Base-by-base conservation (phyloP, 1,140 invertebrate genomes). In the Stenopsyche tienmushanensis region DNA sequence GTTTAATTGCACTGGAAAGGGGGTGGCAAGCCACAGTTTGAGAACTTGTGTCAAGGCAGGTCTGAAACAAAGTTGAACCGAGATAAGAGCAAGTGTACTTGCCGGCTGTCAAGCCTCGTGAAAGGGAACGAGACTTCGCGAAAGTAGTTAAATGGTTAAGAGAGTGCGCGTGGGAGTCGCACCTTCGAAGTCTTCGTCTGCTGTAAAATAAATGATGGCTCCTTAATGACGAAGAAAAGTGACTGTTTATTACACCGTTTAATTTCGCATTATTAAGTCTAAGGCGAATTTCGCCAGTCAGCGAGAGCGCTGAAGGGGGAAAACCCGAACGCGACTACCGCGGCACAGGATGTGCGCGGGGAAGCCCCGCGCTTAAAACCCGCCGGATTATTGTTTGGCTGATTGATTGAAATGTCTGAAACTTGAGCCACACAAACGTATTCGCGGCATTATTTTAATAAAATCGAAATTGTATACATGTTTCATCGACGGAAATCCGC, bases 151-250 rank as follows among this genome's bases (percentile, higher is more conserved):
- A n/a, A n/a, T n/a, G 45, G 45, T 13, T 42, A 17, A 15, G 18
- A 42, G 9, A 17, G 41, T 42, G n/a, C 2, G 1, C 13, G 41
- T n/a, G 49, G 49, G 21, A 8, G 49, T 1, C 23, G n/a, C 15
- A 21, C 15, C 45, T 10, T 21, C 49, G 3, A 13, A 44, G 13
- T 24, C 49, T 15, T 2, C 49, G 21, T 24, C 49, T 18, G 24
- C 20, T 29, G 52, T 54, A 54, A 54, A 54, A 54, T 54, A 54
- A 54, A 54, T 54, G 52, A 54, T 54, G 52, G 25, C n/a, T 29
- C 45, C 52, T 25, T 54, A 54, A 54, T 34, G 52, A 54, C 52
- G 52, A n/a, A 54, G 52, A 54, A 54, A 54, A 54, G 52, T 54
- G 52, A 54, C 25, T 54, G 52, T 54, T 54, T 54, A 54, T 54